Percentiles rank a stretch among this genome's conserved stretches.
These are phyloP conservation scores for Synanthedon formicaeformis DNA, from an alignment of 2,888 invertebrate genomes.

Conservation along the genomic window DNA sequence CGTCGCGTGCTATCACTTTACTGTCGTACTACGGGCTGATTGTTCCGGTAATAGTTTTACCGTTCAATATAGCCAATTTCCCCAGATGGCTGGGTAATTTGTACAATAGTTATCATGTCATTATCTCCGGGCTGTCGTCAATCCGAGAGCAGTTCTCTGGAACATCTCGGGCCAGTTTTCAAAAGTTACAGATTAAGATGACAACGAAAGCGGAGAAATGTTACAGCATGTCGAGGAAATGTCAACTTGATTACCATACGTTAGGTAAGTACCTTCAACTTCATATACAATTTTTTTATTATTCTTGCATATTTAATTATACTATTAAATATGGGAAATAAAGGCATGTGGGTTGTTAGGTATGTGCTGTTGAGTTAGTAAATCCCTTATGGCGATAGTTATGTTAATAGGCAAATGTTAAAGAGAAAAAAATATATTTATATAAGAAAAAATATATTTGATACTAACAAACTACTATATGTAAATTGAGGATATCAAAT, in stretches of 20 bases:
- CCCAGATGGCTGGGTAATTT: conserved; percentile 41
- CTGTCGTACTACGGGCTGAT: conserved; percentile 35
- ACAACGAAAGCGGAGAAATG: conserved; percentile 9
- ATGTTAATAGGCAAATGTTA: no score
- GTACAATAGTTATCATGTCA: conserved; percentile 28
- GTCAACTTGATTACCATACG: conserved; percentile 4
- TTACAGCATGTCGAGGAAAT: conserved; percentile 1
- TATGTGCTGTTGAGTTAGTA: no score
- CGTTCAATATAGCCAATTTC: conserved; percentile 22
- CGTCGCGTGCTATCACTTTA: conserved; percentile 20
- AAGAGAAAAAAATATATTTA: no score
- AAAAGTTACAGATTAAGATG: conserved; percentile 4
- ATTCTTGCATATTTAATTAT: no score
- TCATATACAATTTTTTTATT: no score
- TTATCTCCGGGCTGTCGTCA: conserved; percentile 29
- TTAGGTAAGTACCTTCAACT: background rate
- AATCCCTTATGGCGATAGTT: no score
- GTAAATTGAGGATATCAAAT: no score
- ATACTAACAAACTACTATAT: no score
- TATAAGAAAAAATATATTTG: no score
- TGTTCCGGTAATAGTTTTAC: conserved; percentile 44
- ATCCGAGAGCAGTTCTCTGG: conserved; percentile 23
- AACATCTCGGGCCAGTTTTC: conserved; percentile 9
- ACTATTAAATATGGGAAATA: no score
- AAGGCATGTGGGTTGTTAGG: no score